A percentile compares a stretch with the other conserved stretches of the same genome.
phyloP scores from a whole-genome alignment of 2,797 vertebrate species.

The Sphaeramia orbicularis region DNA sequence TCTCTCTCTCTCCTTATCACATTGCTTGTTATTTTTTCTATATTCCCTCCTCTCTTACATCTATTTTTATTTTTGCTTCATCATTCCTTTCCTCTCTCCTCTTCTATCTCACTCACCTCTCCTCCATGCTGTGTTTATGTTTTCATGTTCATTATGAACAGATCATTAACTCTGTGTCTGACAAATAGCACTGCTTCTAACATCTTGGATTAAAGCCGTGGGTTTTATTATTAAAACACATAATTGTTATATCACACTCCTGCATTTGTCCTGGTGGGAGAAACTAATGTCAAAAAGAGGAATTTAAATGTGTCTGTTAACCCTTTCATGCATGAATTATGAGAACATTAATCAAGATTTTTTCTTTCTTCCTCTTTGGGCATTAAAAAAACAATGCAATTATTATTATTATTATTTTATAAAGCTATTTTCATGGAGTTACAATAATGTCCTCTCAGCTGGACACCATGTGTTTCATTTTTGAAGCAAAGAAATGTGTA shows the following conservation, averaged over 20 bases:
- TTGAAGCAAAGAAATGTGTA: no score
- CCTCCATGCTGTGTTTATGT: constrained; percentile 18
- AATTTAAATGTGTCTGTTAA: no score
- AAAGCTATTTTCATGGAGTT: no score
- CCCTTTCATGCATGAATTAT: no score
- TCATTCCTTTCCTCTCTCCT: neutral
- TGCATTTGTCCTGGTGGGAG: neutral
- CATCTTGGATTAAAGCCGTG: constrained; percentile 56
- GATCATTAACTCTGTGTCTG: constrained; percentile 48
- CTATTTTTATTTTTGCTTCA: neutral
- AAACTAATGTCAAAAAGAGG: no score
- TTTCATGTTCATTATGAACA: constrained; percentile 43
- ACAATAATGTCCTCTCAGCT: no score
- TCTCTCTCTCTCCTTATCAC: neutral
- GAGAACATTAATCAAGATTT: constrained; percentile 34
- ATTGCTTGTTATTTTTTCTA: neutral
- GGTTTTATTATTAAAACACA: constrained; percentile 48
- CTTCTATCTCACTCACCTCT: neutral
- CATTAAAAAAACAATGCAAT: no score
- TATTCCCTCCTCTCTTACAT: neutral
- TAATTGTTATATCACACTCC: constrained; percentile 25
- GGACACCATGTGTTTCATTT: no score
- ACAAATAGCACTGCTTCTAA: constrained; percentile 39
- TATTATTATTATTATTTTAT: no score
- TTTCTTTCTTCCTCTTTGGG: no score